A percentile compares a stretch with the other conserved stretches of the same genome.
These are phyloP conservation scores for Diglossa brunneiventris DNA, from an alignment of 2,113 vertebrate genomes.

Conservation along the genomic window DNA sequence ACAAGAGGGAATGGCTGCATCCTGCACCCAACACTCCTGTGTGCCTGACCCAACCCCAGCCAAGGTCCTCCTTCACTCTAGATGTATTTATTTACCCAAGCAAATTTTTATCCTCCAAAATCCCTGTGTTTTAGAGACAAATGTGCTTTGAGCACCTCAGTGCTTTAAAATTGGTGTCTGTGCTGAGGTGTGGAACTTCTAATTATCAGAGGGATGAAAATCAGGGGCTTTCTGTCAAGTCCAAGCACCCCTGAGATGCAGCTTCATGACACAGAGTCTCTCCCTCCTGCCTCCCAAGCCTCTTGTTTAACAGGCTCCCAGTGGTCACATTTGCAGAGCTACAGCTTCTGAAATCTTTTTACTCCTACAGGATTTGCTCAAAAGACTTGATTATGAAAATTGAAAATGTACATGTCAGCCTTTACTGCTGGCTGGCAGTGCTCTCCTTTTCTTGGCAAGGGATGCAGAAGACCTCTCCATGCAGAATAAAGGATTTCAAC, in stretches of 20 bases:
- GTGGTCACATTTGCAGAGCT: background rate
- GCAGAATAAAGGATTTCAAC: background rate
- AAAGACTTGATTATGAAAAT: background rate
- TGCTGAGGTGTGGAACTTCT: background rate
- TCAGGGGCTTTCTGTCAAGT: background rate
- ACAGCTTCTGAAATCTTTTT: background rate
- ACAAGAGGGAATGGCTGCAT: background rate
- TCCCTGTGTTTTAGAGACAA: background rate
- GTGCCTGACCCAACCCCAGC: background rate
- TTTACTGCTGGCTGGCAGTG: background rate
- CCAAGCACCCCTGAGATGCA: background rate
- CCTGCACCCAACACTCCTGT: background rate
- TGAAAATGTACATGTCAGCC: background rate
- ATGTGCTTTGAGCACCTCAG: background rate
- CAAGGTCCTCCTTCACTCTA: background rate
- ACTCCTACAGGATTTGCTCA: background rate
- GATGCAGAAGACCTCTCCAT: background rate
- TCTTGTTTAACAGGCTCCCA: background rate
- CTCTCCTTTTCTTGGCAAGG: background rate
- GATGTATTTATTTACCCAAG: background rate
- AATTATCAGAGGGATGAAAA: background rate
- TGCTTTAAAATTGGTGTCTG: background rate
- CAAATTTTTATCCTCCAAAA: background rate
- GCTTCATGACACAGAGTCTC: background rate
- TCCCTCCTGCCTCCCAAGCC: background rate